These are phyloP conservation scores for Thunnus albacares DNA, from an alignment of 2,797 vertebrate species.

Conservation along the genomic window DNA sequence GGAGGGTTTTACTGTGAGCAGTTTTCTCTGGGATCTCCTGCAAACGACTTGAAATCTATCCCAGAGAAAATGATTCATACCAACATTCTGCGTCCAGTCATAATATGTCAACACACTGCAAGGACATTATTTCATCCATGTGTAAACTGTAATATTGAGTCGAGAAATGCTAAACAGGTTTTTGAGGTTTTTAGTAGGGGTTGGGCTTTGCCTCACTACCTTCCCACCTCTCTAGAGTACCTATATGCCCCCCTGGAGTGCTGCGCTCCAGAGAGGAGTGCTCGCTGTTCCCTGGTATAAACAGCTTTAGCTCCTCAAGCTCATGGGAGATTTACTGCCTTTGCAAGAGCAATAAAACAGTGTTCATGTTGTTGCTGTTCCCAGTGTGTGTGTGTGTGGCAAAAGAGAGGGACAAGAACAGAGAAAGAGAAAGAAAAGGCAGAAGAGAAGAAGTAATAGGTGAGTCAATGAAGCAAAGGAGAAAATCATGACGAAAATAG, in stretches of 20 bases:
- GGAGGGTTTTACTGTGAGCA: slow-evolving; percentile 44
- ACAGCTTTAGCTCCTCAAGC: slow-evolving; percentile 71
- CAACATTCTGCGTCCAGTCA: slow-evolving; percentile 13
- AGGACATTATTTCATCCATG: slow-evolving; percentile 37
- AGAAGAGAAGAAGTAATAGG: slow-evolving; percentile 4
- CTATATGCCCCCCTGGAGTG: slow-evolving; percentile 61
- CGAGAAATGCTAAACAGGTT: slow-evolving; percentile 28
- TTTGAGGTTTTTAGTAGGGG: slow-evolving; percentile 28
- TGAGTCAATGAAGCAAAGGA: neutral
- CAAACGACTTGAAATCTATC: slow-evolving; percentile 26
- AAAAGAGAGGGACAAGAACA: neutral
- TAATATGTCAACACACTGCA: slow-evolving; percentile 33
- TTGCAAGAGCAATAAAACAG: slow-evolving; percentile 66
- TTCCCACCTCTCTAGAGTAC: slow-evolving; percentile 40
- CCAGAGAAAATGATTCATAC: slow-evolving; percentile 36
- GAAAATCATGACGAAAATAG: neutral
- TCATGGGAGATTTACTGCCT: slow-evolving; percentile 72
- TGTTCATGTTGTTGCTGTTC: slow-evolving; percentile 59
- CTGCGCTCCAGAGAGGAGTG: slow-evolving; percentile 57
- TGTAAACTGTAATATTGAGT: slow-evolving; percentile 17
- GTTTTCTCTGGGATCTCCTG: slow-evolving; percentile 39
- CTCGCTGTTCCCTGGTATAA: slow-evolving; percentile 64
- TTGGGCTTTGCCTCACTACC: slow-evolving; percentile 51
- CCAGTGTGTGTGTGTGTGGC: slow-evolving; percentile 20
- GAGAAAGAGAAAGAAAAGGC: slow-evolving; percentile 19